These are phyloP conservation scores for Synanthedon myopaeformis DNA, from an alignment of 2,888 invertebrate species.

Conservation along the genomic window DNA sequence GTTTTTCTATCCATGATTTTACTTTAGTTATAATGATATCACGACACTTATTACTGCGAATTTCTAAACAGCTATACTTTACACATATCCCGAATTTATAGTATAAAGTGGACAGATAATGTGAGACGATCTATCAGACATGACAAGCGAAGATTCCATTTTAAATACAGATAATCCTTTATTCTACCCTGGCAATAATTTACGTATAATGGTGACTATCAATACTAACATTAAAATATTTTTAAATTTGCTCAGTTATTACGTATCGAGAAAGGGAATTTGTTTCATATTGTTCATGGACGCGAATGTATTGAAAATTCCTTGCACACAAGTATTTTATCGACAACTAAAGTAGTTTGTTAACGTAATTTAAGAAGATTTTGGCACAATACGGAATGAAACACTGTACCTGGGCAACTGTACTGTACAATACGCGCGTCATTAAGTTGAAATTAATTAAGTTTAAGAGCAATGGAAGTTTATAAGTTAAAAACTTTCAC, in stretches of 20 bases:
- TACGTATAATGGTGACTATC: slow-evolving; percentile 85
- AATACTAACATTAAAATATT: slow-evolving; percentile 54
- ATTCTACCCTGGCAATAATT: slow-evolving; percentile 87
- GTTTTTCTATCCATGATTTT: slow-evolving; percentile 27
- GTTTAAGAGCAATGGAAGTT: no score
- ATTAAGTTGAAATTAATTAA: no score
- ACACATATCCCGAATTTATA: slow-evolving; percentile 20
- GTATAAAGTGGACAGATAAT: slow-evolving; percentile 57
- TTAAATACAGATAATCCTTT: slow-evolving; percentile 53
- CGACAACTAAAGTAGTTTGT: no score
- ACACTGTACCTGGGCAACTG: no score
- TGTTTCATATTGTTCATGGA: slow-evolving; percentile 14
- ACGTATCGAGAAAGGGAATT: slow-evolving; percentile 37
- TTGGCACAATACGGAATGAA: slow-evolving; percentile 60
- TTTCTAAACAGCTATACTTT: slow-evolving; percentile 21
- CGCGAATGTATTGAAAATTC: slow-evolving; percentile 10
- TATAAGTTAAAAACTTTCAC: no score
- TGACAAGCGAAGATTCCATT: slow-evolving; percentile 45
- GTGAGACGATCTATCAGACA: slow-evolving; percentile 50
- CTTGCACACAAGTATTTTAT: neutral
- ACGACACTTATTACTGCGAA: slow-evolving; percentile 35
- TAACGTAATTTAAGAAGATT: slow-evolving; percentile 27
- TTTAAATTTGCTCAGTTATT: slow-evolving; percentile 50
- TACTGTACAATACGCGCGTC: no score
- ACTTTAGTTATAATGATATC: slow-evolving; percentile 44